Evolutionary conservation across 2,888 invertebrate genomes (phyloP), one percentile per base, ranked within the genome.

Genomic region (Syritta pipiens): DNA sequence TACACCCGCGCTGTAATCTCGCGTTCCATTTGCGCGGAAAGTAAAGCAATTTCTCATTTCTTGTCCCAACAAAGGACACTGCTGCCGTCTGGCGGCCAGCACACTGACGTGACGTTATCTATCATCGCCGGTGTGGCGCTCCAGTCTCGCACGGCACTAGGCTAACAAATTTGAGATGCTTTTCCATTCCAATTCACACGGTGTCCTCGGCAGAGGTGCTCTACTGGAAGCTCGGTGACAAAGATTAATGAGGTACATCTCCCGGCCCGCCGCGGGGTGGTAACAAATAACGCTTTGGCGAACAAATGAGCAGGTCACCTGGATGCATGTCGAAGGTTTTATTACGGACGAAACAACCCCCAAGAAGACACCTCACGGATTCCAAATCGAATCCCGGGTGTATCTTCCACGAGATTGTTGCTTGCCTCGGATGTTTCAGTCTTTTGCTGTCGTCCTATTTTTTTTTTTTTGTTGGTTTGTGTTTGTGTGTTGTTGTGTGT

Each of bases 261-360:
- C 76, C 42, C 12, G 26, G 46, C 24, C 26, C 12, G 20, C 5
- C 12, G n/a, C n/a, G n/a, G n/a, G n/a, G n/a, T n/a, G 62, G 28
- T 68, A 75, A 67, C 75, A 68, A 75, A 75, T 68, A 55, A 59
- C 65, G 51, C 71, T 65, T 69, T 44, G 17, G 71, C 44, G 63
- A 71, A 71, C 76, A 71, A 77, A 59, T 67, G 77, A 72, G 53
- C 65, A 55, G 65, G 48, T 72, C 72, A 77, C 71, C 63, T 76
- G 63, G 65, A 59, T 71, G 35, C 53, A 59, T 48, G 71, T 46
- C 53, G 53, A 55, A 60, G 40, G 30, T 28, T 62, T 62, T 55
- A 49, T 63, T 40, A 46, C 46, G 37, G 14, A 9, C 37, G 3
- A 3, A 4, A 17, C 12, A 12, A 37, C 4, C 37, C 37, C 9